Percentiles rank a stretch among this genome's conserved stretches.
Evolutionary conservation across 2,113 vertebrate genomes (phyloP).

Genomic region (Cercopithecus mona): DNA sequence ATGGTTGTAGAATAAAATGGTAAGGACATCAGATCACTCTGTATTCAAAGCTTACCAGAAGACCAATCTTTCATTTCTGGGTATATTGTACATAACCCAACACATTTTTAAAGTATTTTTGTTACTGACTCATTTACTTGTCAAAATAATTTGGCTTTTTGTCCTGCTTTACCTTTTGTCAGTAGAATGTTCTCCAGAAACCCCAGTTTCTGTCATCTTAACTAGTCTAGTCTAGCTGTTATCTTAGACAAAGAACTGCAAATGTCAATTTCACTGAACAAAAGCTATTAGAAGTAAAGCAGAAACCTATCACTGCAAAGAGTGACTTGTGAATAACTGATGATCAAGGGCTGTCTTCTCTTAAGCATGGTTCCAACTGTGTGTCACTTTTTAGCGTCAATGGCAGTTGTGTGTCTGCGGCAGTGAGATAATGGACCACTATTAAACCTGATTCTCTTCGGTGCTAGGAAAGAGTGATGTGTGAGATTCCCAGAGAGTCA

Average conservation of each 20-base stretch:
- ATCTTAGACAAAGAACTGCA: slow-evolving; percentile 67
- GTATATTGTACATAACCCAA: slow-evolving; percentile 11
- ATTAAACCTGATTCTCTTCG: slow-evolving; percentile 62
- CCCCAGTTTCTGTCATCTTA: slow-evolving; percentile 47
- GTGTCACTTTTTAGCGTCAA: slow-evolving; percentile 39
- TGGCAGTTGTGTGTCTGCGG: slow-evolving; percentile 57
- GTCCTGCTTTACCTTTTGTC: slow-evolving; percentile 41
- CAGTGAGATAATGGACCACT: slow-evolving; percentile 77
- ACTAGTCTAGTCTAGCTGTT: slow-evolving; percentile 16
- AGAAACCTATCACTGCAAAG: not conserved
- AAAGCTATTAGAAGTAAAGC: slow-evolving; percentile 41
- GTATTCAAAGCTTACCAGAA: not conserved
- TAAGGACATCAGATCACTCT: not conserved
- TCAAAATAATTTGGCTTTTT: slow-evolving; percentile 50
- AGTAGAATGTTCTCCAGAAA: slow-evolving; percentile 69
- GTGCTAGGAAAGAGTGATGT: slow-evolving; percentile 49
- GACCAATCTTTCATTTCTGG: slow-evolving; percentile 36
- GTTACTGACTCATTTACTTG: slow-evolving; percentile 22
- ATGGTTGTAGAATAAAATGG: not conserved
- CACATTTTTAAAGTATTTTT: slow-evolving; percentile 53
- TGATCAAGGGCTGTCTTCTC: slow-evolving; percentile 47
- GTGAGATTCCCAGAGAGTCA: not conserved
- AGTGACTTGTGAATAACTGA: slow-evolving; percentile 50
- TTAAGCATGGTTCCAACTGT: not conserved
- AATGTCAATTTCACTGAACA: slow-evolving; percentile 41